Evolutionary conservation across 2,797 vertebrate genomes (phyloP), one percentile per base, ranked within the genome.

Genomic region (Bovichtus diacanthus): DNA sequence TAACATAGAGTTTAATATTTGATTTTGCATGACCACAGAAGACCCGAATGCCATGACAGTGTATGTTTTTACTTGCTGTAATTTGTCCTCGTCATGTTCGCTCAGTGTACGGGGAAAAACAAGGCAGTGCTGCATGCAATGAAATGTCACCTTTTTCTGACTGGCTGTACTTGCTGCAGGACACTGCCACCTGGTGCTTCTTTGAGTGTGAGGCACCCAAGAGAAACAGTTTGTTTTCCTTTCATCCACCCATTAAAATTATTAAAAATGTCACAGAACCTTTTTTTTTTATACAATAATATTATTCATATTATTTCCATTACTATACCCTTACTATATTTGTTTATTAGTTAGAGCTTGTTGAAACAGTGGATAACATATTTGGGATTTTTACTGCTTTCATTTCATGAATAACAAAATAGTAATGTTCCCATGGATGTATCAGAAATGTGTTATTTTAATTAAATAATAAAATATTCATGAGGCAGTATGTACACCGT

Each of bases 181-280:
- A 86, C 70, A 83, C 81, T 90, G 90, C 91, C 93, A 88, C 79
- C 92, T 86, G 79, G 85, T 92, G 93, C n/a, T 16, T 46, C 0
- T 44, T 41, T 41, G 18, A 16, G 76, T 34, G 44, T 19, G 16
- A 69, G 21, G 23, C 38, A 63, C 5, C 6, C 18, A 51, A 49
- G 51, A 53, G 55, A 25, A 47, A 56, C 4, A 51, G 12, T 51
- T 16, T 44, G 18, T 60, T 74, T 46, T 25, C n/a, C 73, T 53
- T 47, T 38, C 16, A 46, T 29, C 2, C 23, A 60, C 63, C 18
- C 23, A 61, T 44, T 41, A 44, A 15, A 11, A 5, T 15, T 2
- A 55, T 27, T 21, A 31, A 12, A 58, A 54, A 46, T 25, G 19
- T 6, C 6, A 59, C 34, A 64, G 5, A 4, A 29, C 1, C n/a